Conservation (phyloP, 2,888 invertebrate species). For the Archaeoteleia sp. region DNA sequence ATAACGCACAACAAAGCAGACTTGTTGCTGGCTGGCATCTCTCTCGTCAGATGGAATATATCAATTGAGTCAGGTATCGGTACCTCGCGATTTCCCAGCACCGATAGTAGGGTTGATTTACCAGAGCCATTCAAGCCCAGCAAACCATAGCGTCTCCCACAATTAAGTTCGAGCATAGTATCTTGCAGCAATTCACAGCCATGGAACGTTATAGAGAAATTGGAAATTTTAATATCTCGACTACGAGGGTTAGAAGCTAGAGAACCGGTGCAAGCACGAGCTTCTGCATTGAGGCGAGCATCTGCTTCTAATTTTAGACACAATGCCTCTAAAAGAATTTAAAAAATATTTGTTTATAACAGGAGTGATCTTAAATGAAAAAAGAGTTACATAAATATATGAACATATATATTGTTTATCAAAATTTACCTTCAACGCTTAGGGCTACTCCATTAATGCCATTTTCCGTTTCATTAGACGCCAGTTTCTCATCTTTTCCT, state of each 20-base stretch:
- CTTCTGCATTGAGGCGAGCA: slow-evolving; percentile 94
- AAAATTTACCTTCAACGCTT: slow-evolving; percentile 81
- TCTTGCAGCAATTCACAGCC: slow-evolving; percentile 97
- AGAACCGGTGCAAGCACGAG: slow-evolving; percentile 95
- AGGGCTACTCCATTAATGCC: slow-evolving; percentile 77
- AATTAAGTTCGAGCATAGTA: slow-evolving; percentile 96
- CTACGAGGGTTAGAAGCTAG: slow-evolving; percentile 96
- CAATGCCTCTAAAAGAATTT: slow-evolving; percentile 82
- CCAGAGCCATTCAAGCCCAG: slow-evolving; percentile 99
- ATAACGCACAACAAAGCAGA: slow-evolving; percentile 93
- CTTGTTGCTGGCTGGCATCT: slow-evolving; percentile 99
- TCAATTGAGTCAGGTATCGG: slow-evolving; percentile 98
- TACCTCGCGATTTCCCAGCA: slow-evolving; percentile 93
- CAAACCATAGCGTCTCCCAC: slow-evolving; percentile 96
- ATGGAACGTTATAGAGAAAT: slow-evolving; percentile 98
- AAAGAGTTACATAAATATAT: too few relatives aligned
- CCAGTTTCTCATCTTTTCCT: slow-evolving; percentile 77
- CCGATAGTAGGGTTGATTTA: slow-evolving; percentile 95
- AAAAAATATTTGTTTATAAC: slow-evolving; percentile 3
- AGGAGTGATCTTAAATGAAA: slow-evolving; percentile 11
- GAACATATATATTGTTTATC: too few relatives aligned
- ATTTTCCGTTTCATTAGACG: slow-evolving; percentile 74
- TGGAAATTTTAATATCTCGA: slow-evolving; percentile 96
- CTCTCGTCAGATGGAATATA: slow-evolving; percentile 96
- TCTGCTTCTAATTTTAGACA: slow-evolving; percentile 92